Percentiles rank a stretch among this genome's conserved stretches.
phyloP scores from a whole-genome alignment of 2,113 vertebrate genomes.

The Phylloscopus trochilus region DNA sequence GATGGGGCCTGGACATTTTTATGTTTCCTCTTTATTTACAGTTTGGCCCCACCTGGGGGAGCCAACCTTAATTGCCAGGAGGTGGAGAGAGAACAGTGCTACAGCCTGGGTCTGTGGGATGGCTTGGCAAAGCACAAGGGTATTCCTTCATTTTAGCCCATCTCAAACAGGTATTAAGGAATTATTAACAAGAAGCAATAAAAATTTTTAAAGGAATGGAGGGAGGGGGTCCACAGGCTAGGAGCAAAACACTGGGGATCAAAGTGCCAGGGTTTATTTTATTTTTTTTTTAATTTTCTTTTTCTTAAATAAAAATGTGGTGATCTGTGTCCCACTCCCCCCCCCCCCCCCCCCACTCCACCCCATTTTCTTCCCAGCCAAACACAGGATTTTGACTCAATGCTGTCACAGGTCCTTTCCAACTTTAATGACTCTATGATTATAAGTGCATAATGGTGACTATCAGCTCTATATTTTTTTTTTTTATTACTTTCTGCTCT shows the following conservation, averaged over 20 bases:
- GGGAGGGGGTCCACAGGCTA: neutral
- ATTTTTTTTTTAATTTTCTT: neutral
- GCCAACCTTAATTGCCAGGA: neutral
- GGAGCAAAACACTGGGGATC: neutral
- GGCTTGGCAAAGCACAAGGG: neutral
- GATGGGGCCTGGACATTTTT: neutral
- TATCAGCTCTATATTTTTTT: neutral
- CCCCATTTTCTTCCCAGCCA: neutral
- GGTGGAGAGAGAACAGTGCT: neutral
- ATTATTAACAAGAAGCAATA: neutral
- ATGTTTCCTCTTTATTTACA: neutral
- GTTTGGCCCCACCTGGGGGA: neutral
- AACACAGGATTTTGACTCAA: neutral
- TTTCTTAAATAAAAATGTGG: neutral
- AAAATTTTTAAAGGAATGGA: neutral
- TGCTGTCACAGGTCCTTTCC: neutral
- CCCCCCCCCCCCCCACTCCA: too few relatives aligned
- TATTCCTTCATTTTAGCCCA: neutral
- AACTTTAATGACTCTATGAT: neutral
- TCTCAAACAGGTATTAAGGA: neutral
- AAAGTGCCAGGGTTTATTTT: neutral
- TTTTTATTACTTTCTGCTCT: neutral
- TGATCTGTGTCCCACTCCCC: neutral
- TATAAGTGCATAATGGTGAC: constrained; percentile 17
- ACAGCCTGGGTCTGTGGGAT: neutral